Percentiles rank a stretch among this genome's conserved stretches.
These are phyloP conservation scores for Synodontis membranacea DNA, from an alignment of 2,113 vertebrate species.

Conservation along the genomic window DNA sequence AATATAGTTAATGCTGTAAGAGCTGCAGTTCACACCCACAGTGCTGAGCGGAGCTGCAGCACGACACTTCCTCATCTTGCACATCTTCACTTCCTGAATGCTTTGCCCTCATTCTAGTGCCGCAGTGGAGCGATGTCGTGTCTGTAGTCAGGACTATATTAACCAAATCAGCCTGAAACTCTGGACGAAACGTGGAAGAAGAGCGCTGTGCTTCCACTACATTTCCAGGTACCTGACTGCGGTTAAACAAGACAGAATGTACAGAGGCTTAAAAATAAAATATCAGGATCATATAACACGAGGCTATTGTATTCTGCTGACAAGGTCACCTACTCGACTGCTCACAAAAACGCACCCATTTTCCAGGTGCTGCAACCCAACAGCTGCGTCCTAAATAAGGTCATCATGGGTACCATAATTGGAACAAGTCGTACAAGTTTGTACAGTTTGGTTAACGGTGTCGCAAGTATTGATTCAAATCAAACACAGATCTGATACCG, in stretches of 20 bases:
- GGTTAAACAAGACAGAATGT: background rate
- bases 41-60: background rate
- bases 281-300: slow-evolving; percentile 18
- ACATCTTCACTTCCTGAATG: no score
- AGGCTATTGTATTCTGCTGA: slow-evolving; percentile 22
- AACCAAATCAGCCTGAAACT: no score
- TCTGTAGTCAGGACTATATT: background rate
- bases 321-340: slow-evolving; percentile 35
- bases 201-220: background rate
- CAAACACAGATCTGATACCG: background rate
- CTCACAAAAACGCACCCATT: background rate
- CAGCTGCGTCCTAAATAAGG: background rate
- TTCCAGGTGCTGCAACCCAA: background rate
- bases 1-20: background rate
- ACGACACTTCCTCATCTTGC: background rate
- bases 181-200: background rate
- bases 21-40: background rate
- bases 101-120: background rate
- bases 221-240: background rate
- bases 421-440: background rate
- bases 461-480: background rate
- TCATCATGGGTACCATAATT: background rate
- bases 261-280: slow-evolving; percentile 26
- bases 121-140: background rate
- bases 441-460: background rate